Conservation (phyloP, 2,888 invertebrate genomes). For the Artemia sinica region DNA sequence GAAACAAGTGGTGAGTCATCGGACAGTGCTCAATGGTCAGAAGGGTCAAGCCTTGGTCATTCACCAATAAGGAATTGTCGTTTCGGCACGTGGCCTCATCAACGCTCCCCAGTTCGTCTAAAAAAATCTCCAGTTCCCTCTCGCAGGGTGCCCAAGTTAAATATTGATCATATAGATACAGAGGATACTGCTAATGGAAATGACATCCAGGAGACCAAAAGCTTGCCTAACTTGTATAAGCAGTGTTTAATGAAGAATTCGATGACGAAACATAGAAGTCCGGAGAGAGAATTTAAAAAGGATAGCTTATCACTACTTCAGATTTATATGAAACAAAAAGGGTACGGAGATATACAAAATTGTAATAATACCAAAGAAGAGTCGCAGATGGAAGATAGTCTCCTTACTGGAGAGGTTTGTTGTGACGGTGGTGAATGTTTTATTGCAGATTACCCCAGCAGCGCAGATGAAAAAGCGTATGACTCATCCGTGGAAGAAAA, state of each 20-base stretch:
- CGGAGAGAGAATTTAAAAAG: conserved; percentile 10
- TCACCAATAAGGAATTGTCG: conserved; percentile 15
- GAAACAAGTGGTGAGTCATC: conserved; percentile 24
- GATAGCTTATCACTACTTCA: conserved; percentile 19
- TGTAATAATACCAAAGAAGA: neutral
- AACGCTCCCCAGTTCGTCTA: conserved; percentile 14
- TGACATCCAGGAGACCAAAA: conserved; percentile 24
- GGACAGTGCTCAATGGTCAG: conserved; percentile 27
- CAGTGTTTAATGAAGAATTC: conserved; percentile 17
- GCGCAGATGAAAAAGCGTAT: conserved; percentile 20
- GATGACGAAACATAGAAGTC: neutral
- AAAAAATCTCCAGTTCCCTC: conserved; percentile 23
- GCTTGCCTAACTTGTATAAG: conserved; percentile 19
- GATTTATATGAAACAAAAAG: conserved; percentile 21
- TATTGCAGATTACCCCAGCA: conserved; percentile 22
- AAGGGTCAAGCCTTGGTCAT: conserved; percentile 18
- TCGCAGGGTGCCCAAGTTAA: conserved; percentile 24
- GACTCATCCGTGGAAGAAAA: conserved; percentile 17
- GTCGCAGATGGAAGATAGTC: conserved; percentile 16
- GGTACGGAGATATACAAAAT: conserved; percentile 5
- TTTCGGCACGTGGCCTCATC: conserved; percentile 19
- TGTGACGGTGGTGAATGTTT: conserved; percentile 22
- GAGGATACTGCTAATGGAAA: conserved; percentile 25
- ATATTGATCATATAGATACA: conserved; percentile 24
- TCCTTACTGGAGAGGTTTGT: conserved; percentile 18